Conservation (phyloP, 2,113 vertebrate genomes). For the Uria lomvia region DNA sequence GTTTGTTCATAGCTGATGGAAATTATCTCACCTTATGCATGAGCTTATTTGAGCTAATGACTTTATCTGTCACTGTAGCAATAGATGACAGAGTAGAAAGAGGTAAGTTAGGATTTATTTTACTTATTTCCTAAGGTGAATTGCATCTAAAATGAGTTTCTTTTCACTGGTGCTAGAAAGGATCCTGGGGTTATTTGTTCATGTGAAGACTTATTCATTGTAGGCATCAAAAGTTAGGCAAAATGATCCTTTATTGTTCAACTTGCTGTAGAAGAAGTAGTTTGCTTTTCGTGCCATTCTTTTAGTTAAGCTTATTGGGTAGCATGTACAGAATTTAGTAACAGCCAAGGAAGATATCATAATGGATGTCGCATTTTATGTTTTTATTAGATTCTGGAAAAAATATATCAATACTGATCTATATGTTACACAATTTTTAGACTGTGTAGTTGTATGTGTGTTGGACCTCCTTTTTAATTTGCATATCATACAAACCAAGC, state of each 20-base stretch:
- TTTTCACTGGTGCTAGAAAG: not conserved
- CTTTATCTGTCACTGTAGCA: not conserved
- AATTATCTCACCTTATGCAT: not conserved
- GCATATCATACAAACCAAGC: not conserved
- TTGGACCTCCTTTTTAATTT: not conserved
- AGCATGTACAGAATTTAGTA: not conserved
- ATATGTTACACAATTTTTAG: not conserved
- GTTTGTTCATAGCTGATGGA: not conserved
- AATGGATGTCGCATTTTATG: not conserved
- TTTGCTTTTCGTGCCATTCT: not conserved
- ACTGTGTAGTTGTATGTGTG: not conserved
- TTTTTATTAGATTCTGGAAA: not conserved
- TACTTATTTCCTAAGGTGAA: not conserved
- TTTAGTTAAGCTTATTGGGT: not conserved
- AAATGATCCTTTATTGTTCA: not conserved
- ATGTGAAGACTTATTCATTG: not conserved
- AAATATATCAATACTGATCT: not conserved
- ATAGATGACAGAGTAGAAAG: not conserved
- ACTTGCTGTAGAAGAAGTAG: not conserved
- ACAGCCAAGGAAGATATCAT: not conserved
- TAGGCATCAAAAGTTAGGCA: not conserved
- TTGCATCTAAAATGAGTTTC: not conserved
- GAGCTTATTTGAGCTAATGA: not conserved
- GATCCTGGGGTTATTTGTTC: not conserved
- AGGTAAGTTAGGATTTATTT: not conserved